These are phyloP conservation scores for Drosophila insularis DNA, from an alignment of 1,140 invertebrate genomes.

Conservation along the genomic window DNA sequence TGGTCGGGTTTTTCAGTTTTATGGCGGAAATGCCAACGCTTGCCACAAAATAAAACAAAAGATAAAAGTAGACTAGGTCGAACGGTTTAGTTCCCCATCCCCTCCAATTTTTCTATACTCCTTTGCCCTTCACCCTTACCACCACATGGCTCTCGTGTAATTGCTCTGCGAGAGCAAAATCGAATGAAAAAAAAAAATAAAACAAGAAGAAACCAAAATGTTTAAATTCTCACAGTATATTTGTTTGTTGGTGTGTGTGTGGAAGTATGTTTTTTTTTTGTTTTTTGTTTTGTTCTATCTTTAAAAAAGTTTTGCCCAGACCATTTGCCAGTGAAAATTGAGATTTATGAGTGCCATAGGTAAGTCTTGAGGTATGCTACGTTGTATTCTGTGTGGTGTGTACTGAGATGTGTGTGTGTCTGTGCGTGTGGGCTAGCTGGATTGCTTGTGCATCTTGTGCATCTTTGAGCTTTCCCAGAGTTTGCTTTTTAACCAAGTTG, in stretches of 20 bases:
- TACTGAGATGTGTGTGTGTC: not conserved
- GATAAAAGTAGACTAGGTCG: conserved; percentile 76
- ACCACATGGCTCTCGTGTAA: conserved; percentile 44
- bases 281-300: not conserved
- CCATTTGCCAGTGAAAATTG: conserved; percentile 59
- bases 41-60: conserved; percentile 79
- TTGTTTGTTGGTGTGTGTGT: not conserved
- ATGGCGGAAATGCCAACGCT: conserved; percentile 76
- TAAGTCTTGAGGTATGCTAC: not conserved
- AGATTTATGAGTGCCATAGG: conserved; percentile 48
- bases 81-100: conserved; percentile 52
- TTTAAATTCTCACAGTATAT: conserved; percentile 45
- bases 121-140: not conserved
- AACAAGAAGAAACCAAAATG: conserved; percentile 11
- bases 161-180: conserved; percentile 63
- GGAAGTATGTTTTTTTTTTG: not conserved
- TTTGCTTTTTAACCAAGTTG: conserved; percentile 57
- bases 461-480: conserved; percentile 42
- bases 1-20: conserved; percentile 64
- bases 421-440: not conserved
- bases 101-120: not conserved
- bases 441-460: conserved; percentile 27
- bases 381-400: not conserved
- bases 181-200: conserved; percentile 31
- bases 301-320: conserved; percentile 53